phyloP scores from a whole-genome alignment of 2,888 invertebrate species.

The Melangyna quadrimaculata region DNA sequence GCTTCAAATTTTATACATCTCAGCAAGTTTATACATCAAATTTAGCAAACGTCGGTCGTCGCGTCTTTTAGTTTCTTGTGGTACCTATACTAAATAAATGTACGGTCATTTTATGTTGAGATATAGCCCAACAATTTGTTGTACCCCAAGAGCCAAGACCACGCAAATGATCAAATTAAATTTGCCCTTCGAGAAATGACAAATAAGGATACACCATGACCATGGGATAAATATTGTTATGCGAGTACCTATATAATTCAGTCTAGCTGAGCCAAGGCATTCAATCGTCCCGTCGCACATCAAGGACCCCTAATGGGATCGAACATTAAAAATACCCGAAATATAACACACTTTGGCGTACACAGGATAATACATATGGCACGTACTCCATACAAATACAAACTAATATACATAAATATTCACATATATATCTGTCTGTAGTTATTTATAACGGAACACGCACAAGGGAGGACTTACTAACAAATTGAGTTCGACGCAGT shows the following conservation, averaged over 20 bases:
- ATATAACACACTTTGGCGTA: slow-evolving; percentile 59
- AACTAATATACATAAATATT: neutral
- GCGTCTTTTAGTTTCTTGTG: slow-evolving; percentile 34
- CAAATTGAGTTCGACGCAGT: slow-evolving; percentile 68
- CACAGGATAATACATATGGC: slow-evolving; percentile 24
- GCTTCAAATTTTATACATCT: slow-evolving; percentile 8
- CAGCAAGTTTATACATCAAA: slow-evolving; percentile 48
- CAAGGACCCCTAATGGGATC: slow-evolving; percentile 63
- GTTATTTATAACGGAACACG: slow-evolving; percentile 17
- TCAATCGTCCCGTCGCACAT: slow-evolving; percentile 33
- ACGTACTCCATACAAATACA: slow-evolving; percentile 1
- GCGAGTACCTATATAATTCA: neutral
- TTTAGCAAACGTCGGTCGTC: slow-evolving; percentile 7
- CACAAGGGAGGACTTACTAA: slow-evolving; percentile 47
- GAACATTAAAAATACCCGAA: slow-evolving; percentile 65
- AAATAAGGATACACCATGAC: neutral
- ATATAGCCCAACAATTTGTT: slow-evolving; percentile 43
- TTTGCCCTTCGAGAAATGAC: slow-evolving; percentile 35
- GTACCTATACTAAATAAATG: slow-evolving; percentile 36
- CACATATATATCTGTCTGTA: neutral
- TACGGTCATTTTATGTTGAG: slow-evolving; percentile 44
- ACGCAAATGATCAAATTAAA: slow-evolving; percentile 48
- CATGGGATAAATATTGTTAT: too few relatives aligned
- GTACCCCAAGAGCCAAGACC: slow-evolving; percentile 2
- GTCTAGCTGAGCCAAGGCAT: neutral